Conservation (phyloP, 2,888 invertebrate species). For the Petrophora chlorosata region DNA sequence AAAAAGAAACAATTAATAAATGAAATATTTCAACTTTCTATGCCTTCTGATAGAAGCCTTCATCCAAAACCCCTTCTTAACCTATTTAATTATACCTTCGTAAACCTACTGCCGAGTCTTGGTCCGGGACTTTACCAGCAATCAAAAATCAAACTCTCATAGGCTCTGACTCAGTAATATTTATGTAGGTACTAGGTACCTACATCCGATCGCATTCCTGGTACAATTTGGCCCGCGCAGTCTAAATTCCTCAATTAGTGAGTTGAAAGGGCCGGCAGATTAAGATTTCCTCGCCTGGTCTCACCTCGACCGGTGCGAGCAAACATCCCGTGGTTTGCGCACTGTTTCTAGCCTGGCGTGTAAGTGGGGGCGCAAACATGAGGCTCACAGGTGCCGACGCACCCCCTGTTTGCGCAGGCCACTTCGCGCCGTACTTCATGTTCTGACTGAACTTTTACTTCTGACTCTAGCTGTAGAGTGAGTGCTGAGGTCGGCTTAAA, state of each 20-base stretch:
- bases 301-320: conserved; percentile 53
- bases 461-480: no score
- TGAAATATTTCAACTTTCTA: no score
- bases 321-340: conserved; percentile 71
- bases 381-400: conserved; percentile 67
- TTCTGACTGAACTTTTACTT: conserved; percentile 42
- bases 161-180: conserved; percentile 21
- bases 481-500: no score
- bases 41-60: no score
- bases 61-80: no score
- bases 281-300: conserved; percentile 73
- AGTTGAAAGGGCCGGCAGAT: conserved; percentile 63
- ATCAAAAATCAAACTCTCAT: background rate
- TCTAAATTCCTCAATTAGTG: conserved; percentile 44
- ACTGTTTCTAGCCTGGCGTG: conserved; percentile 66
- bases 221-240: conserved; percentile 35
- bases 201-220: conserved; percentile 37
- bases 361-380: conserved; percentile 78
- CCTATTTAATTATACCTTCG: no score
- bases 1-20: no score
- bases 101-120: no score
- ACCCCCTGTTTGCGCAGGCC: conserved; percentile 66
- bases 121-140: no score
- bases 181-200: no score
- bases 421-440: conserved; percentile 52